phyloP scores from a whole-genome alignment of 2,113 vertebrate species.

The Sterrhoptilus dennistouni region DNA sequence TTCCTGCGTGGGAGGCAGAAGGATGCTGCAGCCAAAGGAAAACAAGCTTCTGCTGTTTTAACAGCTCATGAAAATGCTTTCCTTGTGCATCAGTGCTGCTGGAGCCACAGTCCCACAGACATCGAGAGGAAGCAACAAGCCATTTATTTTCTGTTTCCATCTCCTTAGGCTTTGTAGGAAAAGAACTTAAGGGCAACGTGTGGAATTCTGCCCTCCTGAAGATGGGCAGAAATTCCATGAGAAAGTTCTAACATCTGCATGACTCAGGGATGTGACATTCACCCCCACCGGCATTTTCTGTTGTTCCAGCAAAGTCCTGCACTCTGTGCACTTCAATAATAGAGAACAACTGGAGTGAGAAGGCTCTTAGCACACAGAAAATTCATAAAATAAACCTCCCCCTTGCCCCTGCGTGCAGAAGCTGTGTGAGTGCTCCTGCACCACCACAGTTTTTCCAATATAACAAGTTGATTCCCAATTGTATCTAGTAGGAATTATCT shows the following conservation, averaged over 20 bases:
- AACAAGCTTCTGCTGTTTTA: conserved; percentile 50
- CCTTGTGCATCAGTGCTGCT: conserved; percentile 49
- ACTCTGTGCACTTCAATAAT: background rate
- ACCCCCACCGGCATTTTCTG: background rate
- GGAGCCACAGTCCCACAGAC: background rate
- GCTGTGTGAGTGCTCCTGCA: background rate
- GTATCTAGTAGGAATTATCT: background rate
- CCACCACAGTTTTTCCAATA: background rate
- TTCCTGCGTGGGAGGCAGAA: conserved; percentile 50
- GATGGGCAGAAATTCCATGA: background rate
- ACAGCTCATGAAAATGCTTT: conserved; percentile 53
- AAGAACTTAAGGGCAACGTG: background rate
- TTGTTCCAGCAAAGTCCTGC: background rate
- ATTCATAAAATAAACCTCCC: background rate
- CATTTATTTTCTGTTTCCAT: background rate
- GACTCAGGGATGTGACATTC: background rate
- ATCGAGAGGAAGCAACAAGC: background rate
- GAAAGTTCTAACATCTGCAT: background rate
- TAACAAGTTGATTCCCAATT: background rate
- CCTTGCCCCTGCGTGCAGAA: background rate
- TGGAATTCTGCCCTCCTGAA: background rate
- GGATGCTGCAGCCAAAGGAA: conserved; percentile 35
- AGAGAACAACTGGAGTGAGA: background rate
- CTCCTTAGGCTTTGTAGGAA: background rate
- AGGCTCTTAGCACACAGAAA: background rate